These are phyloP conservation scores for Drosophila athabasca DNA, from an alignment of 1,140 invertebrate genomes.

Conservation along the genomic window DNA sequence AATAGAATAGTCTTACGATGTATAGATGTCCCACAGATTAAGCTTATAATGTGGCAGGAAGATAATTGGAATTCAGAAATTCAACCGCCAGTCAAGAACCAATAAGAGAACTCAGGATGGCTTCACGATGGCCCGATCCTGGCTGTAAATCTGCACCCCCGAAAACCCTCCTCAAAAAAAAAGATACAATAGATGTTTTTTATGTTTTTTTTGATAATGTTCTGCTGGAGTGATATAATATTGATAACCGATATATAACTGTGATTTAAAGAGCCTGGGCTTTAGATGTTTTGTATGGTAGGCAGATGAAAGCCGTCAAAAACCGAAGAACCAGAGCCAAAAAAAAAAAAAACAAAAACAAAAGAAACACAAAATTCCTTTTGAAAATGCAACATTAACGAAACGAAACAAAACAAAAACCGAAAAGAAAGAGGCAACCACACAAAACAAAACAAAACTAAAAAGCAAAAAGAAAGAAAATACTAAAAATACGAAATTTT, in stretches of 20 bases:
- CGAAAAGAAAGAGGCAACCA: constrained; percentile 78
- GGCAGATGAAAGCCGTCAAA: constrained; percentile 19
- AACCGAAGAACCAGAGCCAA: constrained; percentile 30
- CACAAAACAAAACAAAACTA: constrained; percentile 30
- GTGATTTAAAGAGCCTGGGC: constrained; percentile 76
- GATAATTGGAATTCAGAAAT: constrained; percentile 14
- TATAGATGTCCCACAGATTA: constrained; percentile 11
- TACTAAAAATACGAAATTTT: constrained; percentile 47
- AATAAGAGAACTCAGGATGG: constrained; percentile 1
- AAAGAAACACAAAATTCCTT: constrained; percentile 52
- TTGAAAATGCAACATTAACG: constrained; percentile 46
- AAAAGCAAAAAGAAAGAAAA: constrained; percentile 37
- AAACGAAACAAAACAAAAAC: constrained; percentile 58
- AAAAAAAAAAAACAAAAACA: constrained; percentile 30
- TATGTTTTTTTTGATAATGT: constrained; percentile 37
- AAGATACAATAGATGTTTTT: constrained; percentile 16
- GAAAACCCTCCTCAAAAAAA: constrained; percentile 23
- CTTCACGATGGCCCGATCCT: neutral
- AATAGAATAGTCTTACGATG: constrained; percentile 49
- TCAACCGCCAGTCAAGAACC: constrained; percentile 27
- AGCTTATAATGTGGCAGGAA: constrained; percentile 10
- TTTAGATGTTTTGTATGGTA: constrained; percentile 54
- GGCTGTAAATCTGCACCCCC: neutral
- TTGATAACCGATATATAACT: constrained; percentile 66
- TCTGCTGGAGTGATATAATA: constrained; percentile 62